Evolutionary conservation across 2,797 vertebrate genomes (phyloP).

Genomic region (Mormyrus proboscirostris): DNA sequence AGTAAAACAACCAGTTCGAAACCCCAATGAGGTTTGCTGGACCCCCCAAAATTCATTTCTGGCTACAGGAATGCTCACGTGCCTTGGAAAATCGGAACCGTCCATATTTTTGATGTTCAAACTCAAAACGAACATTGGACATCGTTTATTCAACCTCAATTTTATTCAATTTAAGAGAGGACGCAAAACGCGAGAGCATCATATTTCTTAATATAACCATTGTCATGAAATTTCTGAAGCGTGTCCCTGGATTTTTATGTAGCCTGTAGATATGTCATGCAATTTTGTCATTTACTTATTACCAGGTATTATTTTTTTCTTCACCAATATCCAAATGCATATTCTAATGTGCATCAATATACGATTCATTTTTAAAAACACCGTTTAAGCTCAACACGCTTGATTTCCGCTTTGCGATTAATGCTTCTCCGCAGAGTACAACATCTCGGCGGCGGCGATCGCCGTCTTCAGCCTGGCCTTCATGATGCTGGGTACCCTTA

Average conservation of each 20-base stretch:
- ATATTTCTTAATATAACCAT: background rate
- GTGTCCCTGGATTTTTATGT: background rate
- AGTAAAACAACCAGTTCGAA: too few relatives aligned
- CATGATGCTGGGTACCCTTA: slow-evolving; percentile 73
- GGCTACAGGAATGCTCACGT: background rate
- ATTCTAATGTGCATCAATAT: background rate
- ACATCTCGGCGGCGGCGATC: slow-evolving; percentile 90
- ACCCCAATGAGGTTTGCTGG: background rate
- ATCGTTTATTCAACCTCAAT: background rate
- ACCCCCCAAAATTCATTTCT: background rate
- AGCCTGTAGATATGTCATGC: background rate
- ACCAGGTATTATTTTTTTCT: background rate
- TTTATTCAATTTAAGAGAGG: background rate
- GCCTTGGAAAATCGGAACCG: background rate
- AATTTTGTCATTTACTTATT: background rate
- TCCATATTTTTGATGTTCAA: background rate
- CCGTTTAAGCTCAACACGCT: background rate
- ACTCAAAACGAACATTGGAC: background rate
- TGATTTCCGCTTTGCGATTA: background rate
- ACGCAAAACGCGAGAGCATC: background rate
- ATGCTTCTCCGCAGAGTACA: slow-evolving; percentile 69
- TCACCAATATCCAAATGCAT: background rate
- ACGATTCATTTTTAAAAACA: background rate
- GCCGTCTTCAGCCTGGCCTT: slow-evolving; percentile 85
- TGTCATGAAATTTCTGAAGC: background rate